Base-by-base conservation (phyloP, 2,113 vertebrate species). In the Sylvia atricapilla region DNA sequence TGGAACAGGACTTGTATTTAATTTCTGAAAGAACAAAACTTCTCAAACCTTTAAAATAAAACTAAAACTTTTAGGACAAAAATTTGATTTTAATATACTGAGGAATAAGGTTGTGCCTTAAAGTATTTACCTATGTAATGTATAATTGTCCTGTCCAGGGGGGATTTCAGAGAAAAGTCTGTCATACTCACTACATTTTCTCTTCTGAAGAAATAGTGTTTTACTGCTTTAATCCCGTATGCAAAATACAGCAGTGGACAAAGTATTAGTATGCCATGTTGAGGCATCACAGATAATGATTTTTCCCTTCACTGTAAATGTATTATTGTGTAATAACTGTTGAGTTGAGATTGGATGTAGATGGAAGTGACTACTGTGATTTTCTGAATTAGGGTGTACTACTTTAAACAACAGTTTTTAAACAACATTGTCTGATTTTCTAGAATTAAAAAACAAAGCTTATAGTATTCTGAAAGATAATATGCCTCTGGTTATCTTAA, bases 291-390 rank as follows among this genome's bases (percentile, higher is more conserved):
- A 24, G 28, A 21, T 77, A 81, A 43, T 66, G 30, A 10, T 94
- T 77, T 90, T 82, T 25, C n/a, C 21, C 90, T 84, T 66, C 39
- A 2, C 43, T 75, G 11, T 17, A 52, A 62, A 25, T 46, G 4
- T 68, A 11, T 15, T 76, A 4, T 27, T 0, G 0, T 1, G 0
- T 58, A 47, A 59, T 77, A 91, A 59, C n/a, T 7, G 17, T 6
- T 24, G 35, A 47, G 12, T 31, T 78, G 35, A 49, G 39, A 44
- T 13, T 77, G 52, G 60, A 31, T 58, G 14, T 37, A 77, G 15
- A 31, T 75, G 18, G 60, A 86, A 90, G 31, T 43, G 33, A 83
- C 22, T 59, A 15, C 43, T 94, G 17, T 28, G 28, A 74, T 84
- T 67, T 22, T 89, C 53, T 55, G 30, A 76, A n/a, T 58, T 60